Evolutionary conservation across 2,113 vertebrate species (phyloP).

Genomic region (Odontophorus gujanensis): DNA sequence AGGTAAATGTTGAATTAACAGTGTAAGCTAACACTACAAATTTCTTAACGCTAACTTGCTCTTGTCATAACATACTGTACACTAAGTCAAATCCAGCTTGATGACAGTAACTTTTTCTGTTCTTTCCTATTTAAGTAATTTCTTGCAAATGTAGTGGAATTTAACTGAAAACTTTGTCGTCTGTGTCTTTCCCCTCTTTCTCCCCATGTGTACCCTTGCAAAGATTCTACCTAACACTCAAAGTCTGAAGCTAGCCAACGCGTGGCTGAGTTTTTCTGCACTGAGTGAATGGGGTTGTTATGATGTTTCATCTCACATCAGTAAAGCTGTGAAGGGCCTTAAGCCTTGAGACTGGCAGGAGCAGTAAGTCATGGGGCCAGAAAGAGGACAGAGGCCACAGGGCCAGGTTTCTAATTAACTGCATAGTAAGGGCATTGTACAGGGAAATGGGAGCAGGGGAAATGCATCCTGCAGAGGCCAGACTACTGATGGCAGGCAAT

Average conservation of each 20-base stretch:
- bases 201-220: not conserved
- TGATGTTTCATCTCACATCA: not conserved
- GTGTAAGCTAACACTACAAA: not conserved
- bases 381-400: not conserved
- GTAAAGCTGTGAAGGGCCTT: not conserved
- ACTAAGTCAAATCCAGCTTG: not conserved
- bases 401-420: constrained; percentile 25
- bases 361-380: not conserved
- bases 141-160: not conserved
- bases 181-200: not conserved
- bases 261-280: not conserved
- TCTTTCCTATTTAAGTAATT: not conserved
- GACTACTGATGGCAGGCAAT: not conserved
- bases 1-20: not conserved
- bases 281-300: not conserved
- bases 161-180: not conserved
- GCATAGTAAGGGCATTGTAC: not conserved
- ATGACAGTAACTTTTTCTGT: not conserved
- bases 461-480: not conserved
- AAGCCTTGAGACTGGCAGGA: not conserved
- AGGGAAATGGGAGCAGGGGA: not conserved
- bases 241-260: not conserved
- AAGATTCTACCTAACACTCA: not conserved
- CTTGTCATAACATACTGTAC: not conserved
- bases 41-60: not conserved